Evolutionary conservation across 1,140 invertebrate species (phyloP), one percentile per base, ranked within the genome.

Genomic region (Leptonema lineaticorne): DNA sequence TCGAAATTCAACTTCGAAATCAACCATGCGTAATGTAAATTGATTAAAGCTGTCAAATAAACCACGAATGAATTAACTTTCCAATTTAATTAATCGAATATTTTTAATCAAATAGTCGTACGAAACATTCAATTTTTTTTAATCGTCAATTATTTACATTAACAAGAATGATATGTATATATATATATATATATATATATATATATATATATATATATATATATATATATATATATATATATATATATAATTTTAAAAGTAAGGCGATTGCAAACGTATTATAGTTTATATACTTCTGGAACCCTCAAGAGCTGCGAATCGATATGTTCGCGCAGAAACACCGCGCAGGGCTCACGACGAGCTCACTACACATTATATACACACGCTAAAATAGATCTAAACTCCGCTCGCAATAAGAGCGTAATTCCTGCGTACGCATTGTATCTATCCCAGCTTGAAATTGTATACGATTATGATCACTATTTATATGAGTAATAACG

Each of bases 301-400:
- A 48, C 62, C 62, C 62, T 41, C 22, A 20, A n/a, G 18, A 27
- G 46, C 45, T 41, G 45, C 62, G 45, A 64, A 64, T 64, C 62
- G 62, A 64, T 64, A 64, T 64, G 45, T 64, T 50, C 62, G 62
- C 62, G 62, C 62, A 64, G 62, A 64, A 64, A 20, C 20, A 6
- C 62, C 62, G 62, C 62, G 62, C 62, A 64, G 62, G 45, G 45
- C 41, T 59, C 28, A 2, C 14, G n/a, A n/a, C n/a, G n/a, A 16
- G 26, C 16, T 30, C 3, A 11, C 24, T 16, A 41, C 9, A 2
- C 2, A 41, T 2, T n/a, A n/a, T n/a, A n/a, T 14, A 1, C 16
- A 14, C 26, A 58, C 56, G 26, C 56, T 11, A 58, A 27, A 26
- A 8, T 26, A 27, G 56, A 9, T 14, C 28, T 58, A 28, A 53